Base-by-base conservation (phyloP, 2,113 vertebrate species). In the Clarias magur region DNA sequence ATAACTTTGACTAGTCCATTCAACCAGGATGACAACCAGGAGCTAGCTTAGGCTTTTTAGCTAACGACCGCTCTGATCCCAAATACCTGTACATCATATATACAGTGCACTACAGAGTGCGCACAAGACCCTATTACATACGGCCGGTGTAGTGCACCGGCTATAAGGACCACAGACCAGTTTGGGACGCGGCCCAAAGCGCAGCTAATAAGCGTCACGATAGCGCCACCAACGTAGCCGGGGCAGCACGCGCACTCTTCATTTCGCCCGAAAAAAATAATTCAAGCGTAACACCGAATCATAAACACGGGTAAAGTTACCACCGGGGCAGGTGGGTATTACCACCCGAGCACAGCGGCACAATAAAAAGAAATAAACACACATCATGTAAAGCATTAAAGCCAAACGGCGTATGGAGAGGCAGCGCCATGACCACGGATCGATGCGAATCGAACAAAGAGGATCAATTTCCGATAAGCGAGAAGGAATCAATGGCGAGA, bases 371-470 rank as follows among this genome's bases (percentile, higher is more conserved):
- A 48, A 48, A 48, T 48, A 48, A 48, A 48, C 7, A 48, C 48
- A 48, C 48, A 48, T 48, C 48, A 48, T 48, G 48, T 48, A 48
- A 8, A 7, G 48, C 48, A 48, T 48, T 48, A 48, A 48, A 48
- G 48, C 48, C 48, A 48, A 48, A 48, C 48, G 48, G 48, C 48
- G 48, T 48, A 7, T 48, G 48, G 48, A 48, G 91, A 91, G 89
- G 67, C 81, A 92, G 89, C 92, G 92, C 96, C 95, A 93, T 96
- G 93, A 95, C 95, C 96, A 96, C 95, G 96, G 79, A 98, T 97
- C 96, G 96, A 97, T 96, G 96, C 90, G 89, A 96, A 96, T 97
- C 97, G 96, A 98, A 97, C 97, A 97, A 97, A 97, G 96, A 96
- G 96, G 96, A 97, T 97, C 96, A 96, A 97, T 97, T 96, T 96